phyloP scores from a whole-genome alignment of 2,888 invertebrate species.

The Calameuta pallipes region DNA sequence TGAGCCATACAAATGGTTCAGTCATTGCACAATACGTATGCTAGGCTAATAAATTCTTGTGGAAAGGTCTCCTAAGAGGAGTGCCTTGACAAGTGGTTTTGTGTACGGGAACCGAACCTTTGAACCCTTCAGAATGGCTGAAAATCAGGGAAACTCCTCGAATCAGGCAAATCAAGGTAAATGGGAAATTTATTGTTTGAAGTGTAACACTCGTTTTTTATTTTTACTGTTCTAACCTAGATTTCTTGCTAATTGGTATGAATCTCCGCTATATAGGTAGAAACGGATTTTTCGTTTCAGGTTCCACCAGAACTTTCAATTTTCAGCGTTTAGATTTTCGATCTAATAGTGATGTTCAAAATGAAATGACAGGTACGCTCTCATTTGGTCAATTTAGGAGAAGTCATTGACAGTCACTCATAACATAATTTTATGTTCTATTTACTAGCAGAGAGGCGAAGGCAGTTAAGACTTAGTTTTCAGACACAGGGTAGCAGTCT shows the following conservation, averaged over 20 bases:
- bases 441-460: conserved; percentile 68
- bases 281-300: conserved; percentile 34
- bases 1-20: conserved; percentile 41
- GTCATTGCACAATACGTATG: conserved; percentile 42
- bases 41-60: conserved; percentile 51
- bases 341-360: conserved; percentile 60
- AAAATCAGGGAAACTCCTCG: conserved; percentile 78
- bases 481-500: conserved; percentile 66
- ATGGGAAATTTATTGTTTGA: neutral
- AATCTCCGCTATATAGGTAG: neutral
- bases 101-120: conserved; percentile 17
- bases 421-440: conserved; percentile 8
- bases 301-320: conserved; percentile 56
- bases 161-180: conserved; percentile 70
- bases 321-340: conserved; percentile 62
- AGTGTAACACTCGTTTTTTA: neutral
- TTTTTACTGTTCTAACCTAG: neutral
- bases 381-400: neutral
- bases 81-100: conserved; percentile 45
- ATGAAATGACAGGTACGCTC: conserved; percentile 59
- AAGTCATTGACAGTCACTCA: neutral
- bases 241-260: neutral
- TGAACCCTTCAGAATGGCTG: conserved; percentile 72
- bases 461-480: conserved; percentile 72
- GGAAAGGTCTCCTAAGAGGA: conserved; percentile 57